Evolutionary conservation across 2,113 vertebrate species (phyloP).

Genomic region (Lasiurus borealis): DNA sequence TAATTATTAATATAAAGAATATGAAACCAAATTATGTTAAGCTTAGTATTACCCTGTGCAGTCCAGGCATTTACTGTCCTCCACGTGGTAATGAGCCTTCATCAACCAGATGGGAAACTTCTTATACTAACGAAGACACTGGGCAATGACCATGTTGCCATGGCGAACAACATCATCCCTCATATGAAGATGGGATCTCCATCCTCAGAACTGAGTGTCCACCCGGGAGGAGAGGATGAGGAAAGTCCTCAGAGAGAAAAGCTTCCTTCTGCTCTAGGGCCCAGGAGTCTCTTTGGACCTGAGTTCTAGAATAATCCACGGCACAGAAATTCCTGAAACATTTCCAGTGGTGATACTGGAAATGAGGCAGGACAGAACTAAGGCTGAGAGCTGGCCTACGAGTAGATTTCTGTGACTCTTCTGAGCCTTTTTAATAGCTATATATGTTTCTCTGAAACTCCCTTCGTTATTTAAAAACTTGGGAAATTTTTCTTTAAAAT

Average conservation of each 20-base stretch:
- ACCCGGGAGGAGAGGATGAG: neutral
- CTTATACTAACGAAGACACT: too few relatives aligned
- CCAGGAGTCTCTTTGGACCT: neutral
- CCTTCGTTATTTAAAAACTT: neutral
- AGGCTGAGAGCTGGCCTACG: neutral
- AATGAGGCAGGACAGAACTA: neutral
- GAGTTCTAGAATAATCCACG: neutral
- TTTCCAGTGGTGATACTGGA: fast-evolving
- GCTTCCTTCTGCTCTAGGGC: neutral
- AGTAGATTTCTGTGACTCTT: neutral
- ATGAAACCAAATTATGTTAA: neutral
- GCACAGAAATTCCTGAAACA: neutral
- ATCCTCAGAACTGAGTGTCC: neutral
- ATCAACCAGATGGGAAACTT: neutral
- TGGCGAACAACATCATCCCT: neutral
- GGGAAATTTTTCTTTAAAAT: neutral
- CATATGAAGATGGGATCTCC: fast-evolving
- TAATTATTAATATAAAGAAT: neutral
- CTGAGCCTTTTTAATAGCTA: neutral
- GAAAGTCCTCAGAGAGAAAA: neutral
- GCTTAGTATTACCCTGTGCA: neutral
- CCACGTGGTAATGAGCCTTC: neutral
- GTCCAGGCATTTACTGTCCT: neutral
- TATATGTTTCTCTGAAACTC: neutral
- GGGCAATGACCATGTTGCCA: neutral